Percentiles rank a stretch among this genome's conserved stretches.
phyloP scores from a whole-genome alignment of 1,140 invertebrate genomes.

The Diachasma alloeum region DNA sequence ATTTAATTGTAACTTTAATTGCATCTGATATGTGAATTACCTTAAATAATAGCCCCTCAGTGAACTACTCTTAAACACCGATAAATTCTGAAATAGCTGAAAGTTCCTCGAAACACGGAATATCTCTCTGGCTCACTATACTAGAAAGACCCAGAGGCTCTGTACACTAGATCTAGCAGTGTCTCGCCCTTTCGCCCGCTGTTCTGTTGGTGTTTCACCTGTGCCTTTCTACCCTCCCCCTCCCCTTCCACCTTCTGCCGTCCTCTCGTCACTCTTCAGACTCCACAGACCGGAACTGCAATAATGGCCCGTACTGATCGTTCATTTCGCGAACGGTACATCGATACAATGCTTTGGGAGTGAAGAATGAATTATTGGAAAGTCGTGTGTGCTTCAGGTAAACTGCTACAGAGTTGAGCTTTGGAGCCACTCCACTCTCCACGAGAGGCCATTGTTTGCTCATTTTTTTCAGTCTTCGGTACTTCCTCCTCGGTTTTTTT shows the following conservation, averaged over 20 bases:
- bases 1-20: not conserved
- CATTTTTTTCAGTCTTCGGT: not conserved
- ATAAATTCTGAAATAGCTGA: not conserved
- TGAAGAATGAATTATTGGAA: constrained; percentile 18
- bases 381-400: constrained; percentile 15
- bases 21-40: not conserved
- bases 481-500: not conserved
- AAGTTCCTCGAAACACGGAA: not conserved
- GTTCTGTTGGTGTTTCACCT: constrained; percentile 23
- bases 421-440: not conserved
- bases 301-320: not conserved
- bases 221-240: constrained; percentile 7
- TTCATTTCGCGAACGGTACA: constrained; percentile 22
- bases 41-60: not conserved
- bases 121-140: not conserved
- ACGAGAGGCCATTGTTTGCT: not conserved
- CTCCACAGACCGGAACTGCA: constrained; percentile 16
- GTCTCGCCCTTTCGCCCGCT: constrained; percentile 23
- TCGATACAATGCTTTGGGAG: constrained; percentile 5
- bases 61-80: not conserved
- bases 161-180: not conserved
- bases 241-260: not conserved
- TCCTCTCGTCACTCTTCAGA: not conserved
- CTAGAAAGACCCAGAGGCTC: not conserved
- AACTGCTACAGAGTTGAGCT: not conserved